Evolutionary conservation across 2,888 invertebrate genomes (phyloP), one percentile per base, ranked within the genome.

Genomic region (Apodemia zela): DNA sequence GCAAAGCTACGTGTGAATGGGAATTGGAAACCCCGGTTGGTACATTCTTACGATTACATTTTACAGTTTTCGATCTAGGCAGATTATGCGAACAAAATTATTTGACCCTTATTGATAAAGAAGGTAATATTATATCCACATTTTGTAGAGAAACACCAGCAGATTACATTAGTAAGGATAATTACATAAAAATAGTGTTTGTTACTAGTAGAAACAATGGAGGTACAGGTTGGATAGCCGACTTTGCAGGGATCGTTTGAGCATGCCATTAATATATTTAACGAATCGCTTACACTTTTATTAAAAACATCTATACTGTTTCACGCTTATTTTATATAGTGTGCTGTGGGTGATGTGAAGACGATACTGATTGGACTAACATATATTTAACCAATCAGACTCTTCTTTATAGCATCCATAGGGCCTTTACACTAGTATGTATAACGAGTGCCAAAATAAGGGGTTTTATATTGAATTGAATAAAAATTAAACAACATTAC

Each of bases 161-260:
- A 0, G 79, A 84, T 49, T 94, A 93, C 71, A 84, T 82, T 6
- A 93, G 94, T 60, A 68, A 71, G 0, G 89, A 92, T 10, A 94
- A 94, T 75, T 86, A 85, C 64, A 80, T 96, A 0, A 85, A 92
- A 57, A 85, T 97, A 13, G 90, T 93, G 0, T 96, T 95, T 76
- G 89, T 87, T 54, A 95, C 95, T 38, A 93, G 93, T 13, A 82
- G 93, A 60, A 95, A 95, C 72, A 96, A 95, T 73, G 93, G 93
- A 25, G 96, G 96, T 10, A 92, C 93, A 1, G 97, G 97, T 21
- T 97, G 96, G 95, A 75, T 91, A 3, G 92, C 92, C 2, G 76
- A 81, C 38, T 91, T 89, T 69, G 67, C 81, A 13, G 85, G 71
- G 5, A 47, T 17, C 2, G 15, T 47, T 17, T 47, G 45, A 47